These are phyloP conservation scores for Lacanobia wlatinum DNA, from an alignment of 2,888 invertebrate genomes.

Conservation along the genomic window DNA sequence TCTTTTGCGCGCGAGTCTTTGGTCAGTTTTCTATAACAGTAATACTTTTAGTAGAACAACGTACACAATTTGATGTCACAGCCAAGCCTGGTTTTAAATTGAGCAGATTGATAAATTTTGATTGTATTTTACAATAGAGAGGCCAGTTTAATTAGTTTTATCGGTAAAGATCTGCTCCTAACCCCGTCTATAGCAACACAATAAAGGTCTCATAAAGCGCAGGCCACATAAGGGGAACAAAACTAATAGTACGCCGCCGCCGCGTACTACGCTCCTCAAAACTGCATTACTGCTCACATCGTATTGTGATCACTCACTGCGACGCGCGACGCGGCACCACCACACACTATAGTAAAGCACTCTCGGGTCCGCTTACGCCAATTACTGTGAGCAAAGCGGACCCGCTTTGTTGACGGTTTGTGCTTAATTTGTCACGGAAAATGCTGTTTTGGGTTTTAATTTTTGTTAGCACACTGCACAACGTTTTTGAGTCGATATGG, in stretches of 20 bases:
- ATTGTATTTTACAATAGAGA: not conserved
- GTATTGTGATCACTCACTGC: conserved; percentile 24
- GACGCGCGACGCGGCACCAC: conserved; percentile 13
- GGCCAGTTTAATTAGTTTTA: not conserved
- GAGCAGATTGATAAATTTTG: too few species aligned
- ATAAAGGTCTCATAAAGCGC: conserved; percentile 29
- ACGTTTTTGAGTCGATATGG: not conserved
- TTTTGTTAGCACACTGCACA: not conserved
- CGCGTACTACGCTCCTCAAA: conserved; percentile 33
- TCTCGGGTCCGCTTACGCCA: conserved; percentile 50
- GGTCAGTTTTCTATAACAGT: too few species aligned
- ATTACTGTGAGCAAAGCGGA: conserved; percentile 42
- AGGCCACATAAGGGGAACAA: conserved; percentile 23
- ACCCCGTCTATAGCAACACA: not conserved
- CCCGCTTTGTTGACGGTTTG: conserved; percentile 34
- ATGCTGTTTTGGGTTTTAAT: conserved; percentile 14
- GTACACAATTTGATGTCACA: too few species aligned
- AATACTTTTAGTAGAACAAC: too few species aligned
- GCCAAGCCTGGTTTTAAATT: too few species aligned
- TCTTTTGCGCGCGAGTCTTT: too few species aligned
- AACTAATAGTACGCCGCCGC: conserved; percentile 28
- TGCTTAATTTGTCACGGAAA: conserved; percentile 43
- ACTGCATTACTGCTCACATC: conserved; percentile 53
- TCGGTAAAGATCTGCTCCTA: not conserved
- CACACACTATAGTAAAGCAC: conserved; percentile 55